Evolutionary conservation across 2,113 vertebrate genomes (phyloP).

Genomic region (Loxodonta africana): DNA sequence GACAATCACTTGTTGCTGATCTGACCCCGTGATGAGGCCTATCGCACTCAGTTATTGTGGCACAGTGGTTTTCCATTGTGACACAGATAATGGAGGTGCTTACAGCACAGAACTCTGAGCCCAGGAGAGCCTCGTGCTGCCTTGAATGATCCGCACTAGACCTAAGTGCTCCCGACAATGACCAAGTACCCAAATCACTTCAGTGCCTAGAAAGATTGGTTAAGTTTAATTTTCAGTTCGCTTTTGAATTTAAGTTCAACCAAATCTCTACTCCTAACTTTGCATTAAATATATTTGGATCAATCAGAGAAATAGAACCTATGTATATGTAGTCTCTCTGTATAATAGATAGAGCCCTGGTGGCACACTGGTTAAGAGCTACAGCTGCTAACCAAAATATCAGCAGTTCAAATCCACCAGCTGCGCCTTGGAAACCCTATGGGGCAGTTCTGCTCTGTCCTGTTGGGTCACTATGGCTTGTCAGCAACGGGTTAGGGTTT

Average conservation of each 20-base stretch:
- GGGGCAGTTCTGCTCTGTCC: too few relatives aligned
- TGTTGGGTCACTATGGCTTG: too few relatives aligned
- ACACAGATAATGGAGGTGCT: background rate
- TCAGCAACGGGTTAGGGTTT: too few relatives aligned
- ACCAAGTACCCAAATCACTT: background rate
- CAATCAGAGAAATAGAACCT: too few relatives aligned
- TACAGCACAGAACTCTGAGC: background rate
- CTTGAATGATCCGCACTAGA: background rate
- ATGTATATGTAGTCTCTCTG: too few relatives aligned
- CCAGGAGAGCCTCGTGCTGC: background rate
- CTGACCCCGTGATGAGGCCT: background rate
- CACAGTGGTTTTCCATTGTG: background rate
- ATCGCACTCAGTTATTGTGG: background rate
- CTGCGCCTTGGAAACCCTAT: too few relatives aligned
- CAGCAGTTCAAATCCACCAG: too few relatives aligned
- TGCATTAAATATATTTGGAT: background rate
- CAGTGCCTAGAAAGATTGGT: background rate
- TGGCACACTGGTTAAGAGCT: too few relatives aligned
- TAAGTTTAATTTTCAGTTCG: background rate
- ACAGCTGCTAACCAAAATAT: too few relatives aligned
- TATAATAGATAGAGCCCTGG: too few relatives aligned
- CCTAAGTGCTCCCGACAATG: background rate
- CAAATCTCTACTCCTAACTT: background rate
- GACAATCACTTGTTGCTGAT: background rate
- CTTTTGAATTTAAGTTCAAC: conserved; percentile 13